These are phyloP conservation scores for Aphidoletes aphidimyza DNA, from an alignment of 2,888 invertebrate genomes.

Conservation along the genomic window DNA sequence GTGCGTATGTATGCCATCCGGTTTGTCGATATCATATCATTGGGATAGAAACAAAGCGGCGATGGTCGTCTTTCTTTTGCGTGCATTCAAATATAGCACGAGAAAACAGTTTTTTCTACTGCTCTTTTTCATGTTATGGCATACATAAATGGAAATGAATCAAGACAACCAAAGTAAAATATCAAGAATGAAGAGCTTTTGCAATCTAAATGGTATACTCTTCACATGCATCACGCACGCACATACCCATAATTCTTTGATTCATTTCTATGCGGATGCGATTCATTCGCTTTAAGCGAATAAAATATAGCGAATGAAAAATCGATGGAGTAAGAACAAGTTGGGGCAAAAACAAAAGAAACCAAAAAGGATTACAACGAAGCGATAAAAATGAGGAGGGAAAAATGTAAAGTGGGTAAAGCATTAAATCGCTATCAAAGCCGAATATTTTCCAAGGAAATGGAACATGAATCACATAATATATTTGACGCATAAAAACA, in stretches of 20 bases:
- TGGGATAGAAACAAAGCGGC: constrained; percentile 29
- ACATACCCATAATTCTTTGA: constrained; percentile 22
- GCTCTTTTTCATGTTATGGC: neutral
- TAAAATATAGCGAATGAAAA: neutral
- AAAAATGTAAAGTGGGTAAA: neutral
- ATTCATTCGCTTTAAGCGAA: neutral
- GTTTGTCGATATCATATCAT: neutral
- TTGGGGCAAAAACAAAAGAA: no score
- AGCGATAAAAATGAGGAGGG: neutral
- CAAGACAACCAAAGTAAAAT: neutral
- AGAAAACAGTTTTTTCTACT: neutral
- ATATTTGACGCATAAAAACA: no score
- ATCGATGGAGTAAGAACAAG: constrained; percentile 8
- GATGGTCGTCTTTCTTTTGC: constrained; percentile 13
- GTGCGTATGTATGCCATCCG: neutral
- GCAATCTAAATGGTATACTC: constrained; percentile 21
- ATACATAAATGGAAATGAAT: neutral
- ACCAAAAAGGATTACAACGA: constrained; percentile 32
- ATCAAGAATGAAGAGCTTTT: constrained; percentile 16
- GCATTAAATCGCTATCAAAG: neutral
- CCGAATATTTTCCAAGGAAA: neutral
- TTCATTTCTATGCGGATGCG: neutral
- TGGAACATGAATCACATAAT: no score
- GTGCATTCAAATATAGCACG: constrained; percentile 28
- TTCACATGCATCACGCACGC: constrained; percentile 36